These are phyloP conservation scores for Blastobasis lacticolella DNA, from an alignment of 2,888 invertebrate genomes.

Conservation along the genomic window DNA sequence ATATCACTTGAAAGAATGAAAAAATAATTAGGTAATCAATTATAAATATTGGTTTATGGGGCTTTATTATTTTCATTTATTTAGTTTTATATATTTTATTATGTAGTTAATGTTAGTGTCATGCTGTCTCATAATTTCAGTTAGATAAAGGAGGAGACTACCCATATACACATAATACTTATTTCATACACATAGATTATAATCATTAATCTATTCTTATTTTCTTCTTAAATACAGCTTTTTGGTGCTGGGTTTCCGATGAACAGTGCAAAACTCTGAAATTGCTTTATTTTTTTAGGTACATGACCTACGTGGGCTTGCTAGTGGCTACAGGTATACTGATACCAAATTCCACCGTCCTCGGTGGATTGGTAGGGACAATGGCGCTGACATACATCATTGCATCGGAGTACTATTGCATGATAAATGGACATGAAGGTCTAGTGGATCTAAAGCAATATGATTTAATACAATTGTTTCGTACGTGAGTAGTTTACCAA, in stretches of 20 bases:
- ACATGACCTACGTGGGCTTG: conserved; percentile 88
- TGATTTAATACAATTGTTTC: conserved; percentile 42
- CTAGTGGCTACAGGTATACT: conserved; percentile 90
- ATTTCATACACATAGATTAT: too few relatives aligned
- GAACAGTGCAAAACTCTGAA: too few relatives aligned
- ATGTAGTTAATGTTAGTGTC: too few relatives aligned
- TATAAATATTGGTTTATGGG: conserved; percentile 9
- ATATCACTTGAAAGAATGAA: too few relatives aligned
- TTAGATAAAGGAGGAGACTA: too few relatives aligned
- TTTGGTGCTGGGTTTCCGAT: too few relatives aligned
- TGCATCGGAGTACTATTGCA: conserved; percentile 84
- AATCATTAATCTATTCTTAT: too few relatives aligned
- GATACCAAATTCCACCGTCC: conserved; percentile 83
- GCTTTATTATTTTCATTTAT: neutral
- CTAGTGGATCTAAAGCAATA: conserved; percentile 49
- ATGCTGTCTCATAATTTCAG: too few relatives aligned
- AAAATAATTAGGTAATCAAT: conserved; percentile 2
- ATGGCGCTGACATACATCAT: conserved; percentile 88
- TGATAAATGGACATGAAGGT: conserved; percentile 69
- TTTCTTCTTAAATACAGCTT: too few relatives aligned
- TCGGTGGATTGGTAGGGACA: conserved; percentile 86
- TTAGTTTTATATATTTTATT: too few relatives aligned
- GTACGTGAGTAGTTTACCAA: conserved; percentile 20
- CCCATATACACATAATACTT: too few relatives aligned
- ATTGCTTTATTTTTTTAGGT: conserved; percentile 57